Base-by-base conservation (phyloP, 2,113 vertebrate species). In the Channa argus region DNA sequence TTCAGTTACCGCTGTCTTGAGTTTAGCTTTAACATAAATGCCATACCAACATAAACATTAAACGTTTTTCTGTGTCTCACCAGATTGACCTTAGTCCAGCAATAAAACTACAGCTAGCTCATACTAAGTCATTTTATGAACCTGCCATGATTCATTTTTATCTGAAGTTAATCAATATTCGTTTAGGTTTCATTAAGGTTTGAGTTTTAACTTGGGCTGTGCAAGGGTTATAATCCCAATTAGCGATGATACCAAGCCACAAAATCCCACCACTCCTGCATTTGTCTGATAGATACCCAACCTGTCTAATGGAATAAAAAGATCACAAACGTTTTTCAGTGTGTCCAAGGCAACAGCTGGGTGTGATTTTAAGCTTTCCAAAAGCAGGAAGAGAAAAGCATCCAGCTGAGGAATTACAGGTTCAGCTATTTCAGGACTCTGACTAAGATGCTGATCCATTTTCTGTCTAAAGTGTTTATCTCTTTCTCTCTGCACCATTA, bases 261-360 rank as follows among this genome's bases (percentile, higher is more conserved):
- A 96, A 1, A 97, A 90, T 0, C 96, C 97, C 15, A 97, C 91
- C 66, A 98, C 56, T 2, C 96, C 97, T 44, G 92, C 74, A 54
- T 94, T 96, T 36, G 93, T 95, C 67, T 85, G 93, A 70, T 92
- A 97, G 87, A 98, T 92, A 5, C 95, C 95, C 66, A 99, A 66
- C 0, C 80, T 93, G 86, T 98, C 92, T 82, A 99, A 59, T 0
- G 97, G 97, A 77, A 95, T 96, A 51, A 96, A 92, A 74, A 99
- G 93, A 82, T 99, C 97, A 45, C 96, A 98, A 9, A 94, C 45
- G 50, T 99, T 99, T 87, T 98, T 99, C 75, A 98, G 64, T 0
- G 92, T 87, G 80, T 99, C 97, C 37, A 98, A 90, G 50, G 95
- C 83, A 68, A 98, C 79, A 8, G 96, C 93, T 0, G 97, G 97